These are phyloP conservation scores for Harmothoe impar DNA, from an alignment of 2,888 invertebrate genomes.

Conservation along the genomic window DNA sequence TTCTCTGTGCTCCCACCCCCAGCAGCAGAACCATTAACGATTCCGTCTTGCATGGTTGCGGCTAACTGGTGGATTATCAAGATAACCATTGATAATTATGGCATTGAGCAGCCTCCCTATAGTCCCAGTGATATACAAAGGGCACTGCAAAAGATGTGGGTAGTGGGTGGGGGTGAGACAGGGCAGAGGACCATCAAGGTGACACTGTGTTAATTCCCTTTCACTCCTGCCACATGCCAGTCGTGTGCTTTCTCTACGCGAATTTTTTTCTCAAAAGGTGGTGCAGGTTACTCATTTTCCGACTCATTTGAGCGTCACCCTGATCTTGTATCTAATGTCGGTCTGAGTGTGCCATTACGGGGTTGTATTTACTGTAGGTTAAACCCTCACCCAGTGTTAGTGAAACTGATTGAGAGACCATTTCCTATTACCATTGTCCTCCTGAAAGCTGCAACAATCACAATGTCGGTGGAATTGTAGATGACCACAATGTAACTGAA, in stretches of 20 bases:
- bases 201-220: background rate
- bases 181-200: background rate
- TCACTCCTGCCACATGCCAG: background rate
- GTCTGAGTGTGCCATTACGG: background rate
- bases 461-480: too few relatives aligned
- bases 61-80: background rate
- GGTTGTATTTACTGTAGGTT: too few relatives aligned
- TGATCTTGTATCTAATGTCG: background rate
- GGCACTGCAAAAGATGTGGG: background rate
- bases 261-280: background rate
- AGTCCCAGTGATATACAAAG: background rate
- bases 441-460: too few relatives aligned
- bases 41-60: background rate
- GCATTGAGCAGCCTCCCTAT: background rate
- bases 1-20: too few relatives aligned
- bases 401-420: background rate
- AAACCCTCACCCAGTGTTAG: background rate
- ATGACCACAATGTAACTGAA: too few relatives aligned
- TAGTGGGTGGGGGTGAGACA: background rate
- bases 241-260: background rate
- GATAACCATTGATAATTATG: too few relatives aligned
- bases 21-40: too few relatives aligned
- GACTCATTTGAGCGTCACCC: constrained; percentile 5
- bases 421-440: too few relatives aligned
- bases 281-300: background rate